Evolutionary conservation across 2,888 invertebrate genomes (phyloP).

Genomic region (Polydrusus tereticollis): DNA sequence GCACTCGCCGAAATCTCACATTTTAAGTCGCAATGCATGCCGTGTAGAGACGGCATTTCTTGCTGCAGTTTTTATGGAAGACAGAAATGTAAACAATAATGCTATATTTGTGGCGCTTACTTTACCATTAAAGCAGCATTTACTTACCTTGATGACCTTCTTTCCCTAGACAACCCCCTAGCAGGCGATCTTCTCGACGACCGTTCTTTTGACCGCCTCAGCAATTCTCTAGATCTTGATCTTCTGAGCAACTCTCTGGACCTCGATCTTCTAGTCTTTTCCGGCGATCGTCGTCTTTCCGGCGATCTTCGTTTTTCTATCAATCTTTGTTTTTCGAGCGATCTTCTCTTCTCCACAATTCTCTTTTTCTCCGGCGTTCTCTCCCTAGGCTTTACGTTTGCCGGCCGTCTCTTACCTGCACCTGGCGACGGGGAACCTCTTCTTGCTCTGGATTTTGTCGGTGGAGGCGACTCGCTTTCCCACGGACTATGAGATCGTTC

Average conservation of each 20-base stretch:
- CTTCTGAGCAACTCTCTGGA: slow-evolving; percentile 22
- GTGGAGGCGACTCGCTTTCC: slow-evolving; percentile 59
- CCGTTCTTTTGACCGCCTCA: slow-evolving; percentile 23
- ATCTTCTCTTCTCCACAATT: not conserved
- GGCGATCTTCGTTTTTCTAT: slow-evolving; percentile 2
- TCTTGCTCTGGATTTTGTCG: slow-evolving; percentile 7
- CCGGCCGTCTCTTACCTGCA: slow-evolving; percentile 17
- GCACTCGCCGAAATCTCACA: too few relatives aligned
- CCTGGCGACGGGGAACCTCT: slow-evolving; percentile 27
- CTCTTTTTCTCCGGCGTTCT: not conserved
- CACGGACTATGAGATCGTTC: slow-evolving; percentile 64
- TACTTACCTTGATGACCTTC: slow-evolving; percentile 43
- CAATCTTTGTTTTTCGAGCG: not conserved
- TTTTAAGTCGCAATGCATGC: too few relatives aligned
- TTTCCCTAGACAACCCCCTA: slow-evolving; percentile 40
- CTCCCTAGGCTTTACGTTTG: not conserved
- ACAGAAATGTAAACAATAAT: too few relatives aligned
- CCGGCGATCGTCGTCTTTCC: slow-evolving; percentile 7
- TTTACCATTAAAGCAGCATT: not conserved
- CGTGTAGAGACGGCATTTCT: too few relatives aligned
- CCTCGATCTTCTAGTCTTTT: slow-evolving; percentile 24
- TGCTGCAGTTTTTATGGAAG: too few relatives aligned
- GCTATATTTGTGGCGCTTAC: not conserved
- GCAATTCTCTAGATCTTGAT: slow-evolving; percentile 20
- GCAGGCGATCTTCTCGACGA: slow-evolving; percentile 26